Evolutionary conservation across 2,888 invertebrate genomes (phyloP), one percentile per base, ranked within the genome.

Genomic region (Drosophila lacicola): DNA sequence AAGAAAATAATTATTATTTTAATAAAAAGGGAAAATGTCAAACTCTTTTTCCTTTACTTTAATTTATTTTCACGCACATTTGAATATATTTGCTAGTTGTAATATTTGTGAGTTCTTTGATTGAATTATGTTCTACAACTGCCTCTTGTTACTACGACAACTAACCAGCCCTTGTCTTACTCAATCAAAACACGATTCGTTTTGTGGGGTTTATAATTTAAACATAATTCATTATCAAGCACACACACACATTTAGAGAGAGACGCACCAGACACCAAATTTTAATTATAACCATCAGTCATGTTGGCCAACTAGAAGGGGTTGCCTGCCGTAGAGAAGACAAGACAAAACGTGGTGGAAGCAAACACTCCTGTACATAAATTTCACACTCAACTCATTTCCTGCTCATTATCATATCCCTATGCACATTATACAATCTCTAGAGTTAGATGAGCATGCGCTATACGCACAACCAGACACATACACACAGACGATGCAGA

Each of bases 381-480:
- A 83, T 83, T 89, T 89, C 84, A 87, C 89, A 87, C 83, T 84
- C 84, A 75, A 87, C 89, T 88, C 83, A 89, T 89, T 83, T 83
- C 83, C 83, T 88, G 83, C 83, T 83, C 89, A 83, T 83, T 83
- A 83, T 83, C 83, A 83, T 82, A 82, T 78, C 78, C 73, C 78
- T 70, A 57, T 74, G 39, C 55, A 57, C 69, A 78, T 82, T 70
- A 82, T 68, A 57, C 67, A 73, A 73, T 75, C 68, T 57, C 25
- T 29, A 17, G 25, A 78, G 74, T 78, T 75, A 74, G 79, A 78
- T 78, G 75, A 55, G 79, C 75, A 78, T 78, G 79, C 75, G 75
- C 58, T 63, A 9, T 49, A 78, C 63, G 44, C 79, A 70, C 53
- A 60, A 37, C 45, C 58, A 64, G 55, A 50, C 71, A 39, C 46